Base-by-base conservation (phyloP, 1,140 invertebrate species). In the Calephelis nemesis region DNA sequence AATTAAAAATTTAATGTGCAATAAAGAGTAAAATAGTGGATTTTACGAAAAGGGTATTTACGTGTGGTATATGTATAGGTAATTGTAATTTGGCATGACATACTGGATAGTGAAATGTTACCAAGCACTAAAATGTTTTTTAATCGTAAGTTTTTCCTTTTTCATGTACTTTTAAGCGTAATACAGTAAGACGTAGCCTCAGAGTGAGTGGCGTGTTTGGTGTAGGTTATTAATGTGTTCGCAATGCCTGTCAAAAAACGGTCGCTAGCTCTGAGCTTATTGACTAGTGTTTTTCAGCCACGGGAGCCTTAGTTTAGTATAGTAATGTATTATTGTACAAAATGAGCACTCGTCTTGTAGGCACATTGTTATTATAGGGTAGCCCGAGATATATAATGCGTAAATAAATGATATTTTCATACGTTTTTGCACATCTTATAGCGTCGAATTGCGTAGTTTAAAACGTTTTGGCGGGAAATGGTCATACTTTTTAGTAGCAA, bases 341-440 rank as follows among this genome's bases (percentile, higher is more conserved):
- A 60, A 88, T 80, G 74, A 81, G 85, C 87, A 91, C 85, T 88
- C 81, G 81, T 83, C 81, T 82, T 81, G 77, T 85, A 88, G 87
- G 83, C 87, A 88, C 87, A 83, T 90, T 88, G 86, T 90, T 90
- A 84, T 85, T 78, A 84, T 90, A 90, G 84, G 77, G 77, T 81
- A 84, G 80, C 72, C 86, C 83, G 83, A 87, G 85, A 89, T 77
- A 87, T 90, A 86, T 88, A 85, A 86, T 87, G 86, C 86, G 83
- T 88, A 90, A 88, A 88, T 83, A 83, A 87, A 88, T 84, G 75
- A 89, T 91, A 90, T 91, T 91, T 91, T 91, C 88, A 87, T 91
- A 91, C 86, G 84, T 89, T 91, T 91, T 91, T 91, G 88, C 88
- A 91, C 88, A 83, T 88, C 73, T 71, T 76, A 75, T 81, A 81